phyloP scores from a whole-genome alignment of 1,140 invertebrate species.

The Ips typographus region DNA sequence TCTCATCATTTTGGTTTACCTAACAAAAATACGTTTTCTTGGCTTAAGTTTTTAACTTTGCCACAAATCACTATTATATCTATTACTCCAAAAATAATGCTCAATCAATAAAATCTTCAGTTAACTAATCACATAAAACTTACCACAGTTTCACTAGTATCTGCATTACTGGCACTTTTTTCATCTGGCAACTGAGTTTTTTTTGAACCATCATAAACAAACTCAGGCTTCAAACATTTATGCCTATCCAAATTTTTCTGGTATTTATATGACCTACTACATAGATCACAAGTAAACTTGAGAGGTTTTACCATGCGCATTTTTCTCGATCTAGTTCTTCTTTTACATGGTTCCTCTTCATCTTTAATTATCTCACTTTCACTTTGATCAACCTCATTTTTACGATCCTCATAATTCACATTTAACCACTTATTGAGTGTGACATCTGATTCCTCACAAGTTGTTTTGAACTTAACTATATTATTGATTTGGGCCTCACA shows the following conservation, averaged over 20 bases:
- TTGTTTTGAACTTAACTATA: conserved; percentile 38
- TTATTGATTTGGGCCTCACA: conserved; percentile 39
- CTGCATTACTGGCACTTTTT: too few species aligned
- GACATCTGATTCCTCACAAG: conserved; percentile 41
- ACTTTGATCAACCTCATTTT: background rate
- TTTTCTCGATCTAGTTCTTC: background rate
- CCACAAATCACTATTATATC: too few species aligned
- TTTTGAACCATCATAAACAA: too few species aligned
- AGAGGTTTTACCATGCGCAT: conserved; percentile 1
- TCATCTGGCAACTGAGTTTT: too few species aligned
- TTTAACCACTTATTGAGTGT: conserved; percentile 34
- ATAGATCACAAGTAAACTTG: conserved; percentile 22
- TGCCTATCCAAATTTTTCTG: conserved; percentile 28
- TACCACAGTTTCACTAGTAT: too few species aligned
- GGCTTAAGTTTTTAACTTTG: too few species aligned
- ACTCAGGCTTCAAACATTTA: conserved; percentile 21
- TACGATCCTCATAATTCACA: conserved; percentile 9
- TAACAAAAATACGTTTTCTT: too few species aligned
- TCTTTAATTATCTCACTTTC: background rate
- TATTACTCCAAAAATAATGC: too few species aligned
- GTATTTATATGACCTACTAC: conserved; percentile 29
- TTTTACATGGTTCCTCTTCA: conserved; percentile 10
- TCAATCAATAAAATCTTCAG: too few species aligned
- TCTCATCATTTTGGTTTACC: too few species aligned
- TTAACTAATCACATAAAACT: too few species aligned